A percentile compares a stretch with the other conserved stretches of the same genome.
These are phyloP conservation scores for Machimus rusticus DNA, from an alignment of 2,888 invertebrate genomes.

Conservation along the genomic window DNA sequence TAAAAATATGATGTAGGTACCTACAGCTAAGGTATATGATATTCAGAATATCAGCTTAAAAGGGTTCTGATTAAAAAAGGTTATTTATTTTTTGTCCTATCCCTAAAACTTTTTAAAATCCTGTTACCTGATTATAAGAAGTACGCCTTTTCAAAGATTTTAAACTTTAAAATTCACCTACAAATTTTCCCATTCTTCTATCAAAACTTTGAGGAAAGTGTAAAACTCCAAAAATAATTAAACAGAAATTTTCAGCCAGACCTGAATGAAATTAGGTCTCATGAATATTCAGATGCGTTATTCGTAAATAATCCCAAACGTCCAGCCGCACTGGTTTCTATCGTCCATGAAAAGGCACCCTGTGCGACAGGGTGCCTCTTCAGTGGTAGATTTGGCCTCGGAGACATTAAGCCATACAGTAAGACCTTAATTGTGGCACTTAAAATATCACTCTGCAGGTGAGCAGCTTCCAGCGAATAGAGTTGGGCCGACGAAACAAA, in stretches of 20 bases:
- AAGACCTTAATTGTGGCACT: conserved; percentile 2
- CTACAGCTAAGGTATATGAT: too few relatives aligned
- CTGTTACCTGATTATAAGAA: neutral
- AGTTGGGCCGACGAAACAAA: neutral
- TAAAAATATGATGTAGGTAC: too few relatives aligned
- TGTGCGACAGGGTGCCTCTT: neutral
- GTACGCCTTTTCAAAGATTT: neutral
- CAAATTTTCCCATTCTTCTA: neutral
- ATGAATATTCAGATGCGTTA: conserved; percentile 13
- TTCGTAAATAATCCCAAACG: neutral
- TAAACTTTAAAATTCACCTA: neutral
- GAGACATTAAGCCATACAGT: neutral
- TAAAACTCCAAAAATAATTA: neutral
- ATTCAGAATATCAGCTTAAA: neutral
- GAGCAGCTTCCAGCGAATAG: neutral
- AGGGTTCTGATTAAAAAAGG: neutral
- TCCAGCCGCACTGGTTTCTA: neutral
- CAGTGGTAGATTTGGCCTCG: neutral
- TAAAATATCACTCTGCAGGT: conserved; percentile 24
- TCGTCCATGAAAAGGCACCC: neutral
- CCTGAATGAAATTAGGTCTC: neutral
- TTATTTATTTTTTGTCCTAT: neutral
- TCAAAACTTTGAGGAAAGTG: neutral
- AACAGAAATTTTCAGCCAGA: neutral
- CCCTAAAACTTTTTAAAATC: neutral